A percentile compares a stretch with the other conserved stretches of the same genome.
Conservation (phyloP, 2,797 vertebrate genomes). For the Telmatherina bonti region DNA sequence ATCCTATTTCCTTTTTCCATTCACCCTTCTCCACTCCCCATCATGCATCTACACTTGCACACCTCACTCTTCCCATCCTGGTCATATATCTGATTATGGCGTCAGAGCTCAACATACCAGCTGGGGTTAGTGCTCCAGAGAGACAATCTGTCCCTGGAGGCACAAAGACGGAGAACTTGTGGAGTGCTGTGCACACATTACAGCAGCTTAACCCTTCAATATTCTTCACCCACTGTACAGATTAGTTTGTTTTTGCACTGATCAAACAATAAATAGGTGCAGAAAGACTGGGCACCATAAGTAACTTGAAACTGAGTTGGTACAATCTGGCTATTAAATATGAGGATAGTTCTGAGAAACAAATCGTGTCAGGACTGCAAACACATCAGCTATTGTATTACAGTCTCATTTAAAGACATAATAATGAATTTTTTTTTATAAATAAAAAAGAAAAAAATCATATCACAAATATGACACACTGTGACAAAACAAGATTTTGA, state of each 20-base stretch:
- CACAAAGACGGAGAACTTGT: constrained; percentile 29
- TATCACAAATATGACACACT: not conserved
- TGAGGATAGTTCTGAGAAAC: constrained; percentile 21
- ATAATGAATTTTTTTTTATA: not conserved
- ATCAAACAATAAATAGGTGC: not conserved
- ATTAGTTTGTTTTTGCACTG: not conserved
- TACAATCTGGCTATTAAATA: not conserved
- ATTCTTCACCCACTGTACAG: constrained; percentile 9
- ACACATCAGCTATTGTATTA: constrained; percentile 1
- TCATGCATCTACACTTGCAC: constrained; percentile 26
- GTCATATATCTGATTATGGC: constrained; percentile 67
- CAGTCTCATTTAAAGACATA: constrained; percentile 1
- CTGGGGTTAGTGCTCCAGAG: constrained; percentile 63
- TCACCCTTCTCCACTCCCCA: constrained; percentile 11
- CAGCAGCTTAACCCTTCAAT: constrained; percentile 1
- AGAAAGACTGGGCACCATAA: not conserved
- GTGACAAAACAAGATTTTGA: not conserved
- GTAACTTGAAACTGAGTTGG: not conserved
- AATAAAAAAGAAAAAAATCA: not conserved
- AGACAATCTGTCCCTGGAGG: constrained; percentile 54
- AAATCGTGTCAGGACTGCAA: constrained; percentile 7
- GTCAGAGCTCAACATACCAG: constrained; percentile 58
- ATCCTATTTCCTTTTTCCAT: constrained; percentile 57
- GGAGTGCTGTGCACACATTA: constrained; percentile 21
- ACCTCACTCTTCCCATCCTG: constrained; percentile 16